phyloP scores from a whole-genome alignment of 2,797 vertebrate genomes.

The Gambusia yucatana region DNA sequence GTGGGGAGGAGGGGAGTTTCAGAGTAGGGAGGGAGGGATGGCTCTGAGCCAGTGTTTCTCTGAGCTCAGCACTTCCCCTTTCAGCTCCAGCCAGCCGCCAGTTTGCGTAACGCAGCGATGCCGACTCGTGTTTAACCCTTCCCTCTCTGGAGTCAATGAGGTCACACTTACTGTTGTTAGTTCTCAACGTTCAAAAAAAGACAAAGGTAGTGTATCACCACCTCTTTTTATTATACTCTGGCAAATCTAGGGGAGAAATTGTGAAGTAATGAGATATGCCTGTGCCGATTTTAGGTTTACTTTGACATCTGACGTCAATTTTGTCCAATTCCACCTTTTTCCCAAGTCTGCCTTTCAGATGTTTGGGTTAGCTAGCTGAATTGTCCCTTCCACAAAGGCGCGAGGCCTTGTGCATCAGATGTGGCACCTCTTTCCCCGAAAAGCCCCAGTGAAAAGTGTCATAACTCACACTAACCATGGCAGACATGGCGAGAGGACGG shows the following conservation, averaged over 20 bases:
- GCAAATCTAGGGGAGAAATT: neutral
- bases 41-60: slow-evolving; percentile 78
- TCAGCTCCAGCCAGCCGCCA: slow-evolving; percentile 79
- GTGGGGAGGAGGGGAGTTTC: slow-evolving; percentile 31
- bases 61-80: slow-evolving; percentile 83
- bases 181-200: slow-evolving; percentile 43
- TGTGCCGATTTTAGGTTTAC: neutral
- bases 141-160: slow-evolving; percentile 72
- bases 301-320: neutral
- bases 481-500: slow-evolving; percentile 50
- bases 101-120: slow-evolving; percentile 75
- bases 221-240: neutral
- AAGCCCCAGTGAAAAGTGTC: slow-evolving; percentile 61
- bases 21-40: slow-evolving; percentile 56
- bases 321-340: neutral
- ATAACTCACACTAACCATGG: slow-evolving; percentile 71
- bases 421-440: slow-evolving; percentile 17
- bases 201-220: neutral
- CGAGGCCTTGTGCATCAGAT: slow-evolving; percentile 53
- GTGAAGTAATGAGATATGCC: neutral
- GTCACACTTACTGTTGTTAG: slow-evolving; percentile 55
- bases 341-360: slow-evolving; percentile 5
- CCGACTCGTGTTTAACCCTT: slow-evolving; percentile 74
- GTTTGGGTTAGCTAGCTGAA: slow-evolving; percentile 28
- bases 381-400: slow-evolving; percentile 41